phyloP scores from a whole-genome alignment of 2,888 invertebrate species.

The Pherbina coryleti region DNA sequence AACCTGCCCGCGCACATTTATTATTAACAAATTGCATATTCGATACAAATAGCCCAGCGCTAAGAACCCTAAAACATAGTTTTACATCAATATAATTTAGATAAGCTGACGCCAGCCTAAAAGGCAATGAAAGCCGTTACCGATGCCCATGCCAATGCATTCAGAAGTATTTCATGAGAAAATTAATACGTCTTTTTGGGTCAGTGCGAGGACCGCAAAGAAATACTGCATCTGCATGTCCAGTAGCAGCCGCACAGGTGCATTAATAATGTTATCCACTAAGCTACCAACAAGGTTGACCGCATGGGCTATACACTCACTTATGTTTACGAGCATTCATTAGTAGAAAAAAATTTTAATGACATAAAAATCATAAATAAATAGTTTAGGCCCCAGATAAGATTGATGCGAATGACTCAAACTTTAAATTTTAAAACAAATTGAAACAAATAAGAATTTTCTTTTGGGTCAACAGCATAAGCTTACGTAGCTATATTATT shows the following conservation, averaged over 20 bases:
- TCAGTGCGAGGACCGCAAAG: neutral
- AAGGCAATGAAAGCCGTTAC: neutral
- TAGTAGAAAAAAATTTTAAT: neutral
- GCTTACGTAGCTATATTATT: conserved; percentile 13
- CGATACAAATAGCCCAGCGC: neutral
- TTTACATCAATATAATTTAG: conserved; percentile 18
- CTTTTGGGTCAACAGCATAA: neutral
- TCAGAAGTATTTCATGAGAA: neutral
- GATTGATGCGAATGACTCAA: no score
- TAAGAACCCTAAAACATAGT: conserved; percentile 8
- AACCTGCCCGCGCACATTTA: neutral
- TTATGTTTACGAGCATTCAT: conserved; percentile 7
- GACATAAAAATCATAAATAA: neutral
- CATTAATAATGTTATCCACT: neutral
- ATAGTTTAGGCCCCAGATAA: neutral
- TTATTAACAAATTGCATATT: conserved; percentile 25
- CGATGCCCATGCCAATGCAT: neutral
- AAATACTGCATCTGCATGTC: neutral
- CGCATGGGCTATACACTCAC: neutral
- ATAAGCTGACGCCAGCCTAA: conserved; percentile 27
- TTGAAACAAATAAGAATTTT: neutral
- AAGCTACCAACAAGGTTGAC: neutral
- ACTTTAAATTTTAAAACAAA: neutral
- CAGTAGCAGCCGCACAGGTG: conserved; percentile 27
- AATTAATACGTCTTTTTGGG: conserved; percentile 3